Evolutionary conservation across 2,797 vertebrate species (phyloP).

Genomic region (Chloroceryle inda): DNA sequence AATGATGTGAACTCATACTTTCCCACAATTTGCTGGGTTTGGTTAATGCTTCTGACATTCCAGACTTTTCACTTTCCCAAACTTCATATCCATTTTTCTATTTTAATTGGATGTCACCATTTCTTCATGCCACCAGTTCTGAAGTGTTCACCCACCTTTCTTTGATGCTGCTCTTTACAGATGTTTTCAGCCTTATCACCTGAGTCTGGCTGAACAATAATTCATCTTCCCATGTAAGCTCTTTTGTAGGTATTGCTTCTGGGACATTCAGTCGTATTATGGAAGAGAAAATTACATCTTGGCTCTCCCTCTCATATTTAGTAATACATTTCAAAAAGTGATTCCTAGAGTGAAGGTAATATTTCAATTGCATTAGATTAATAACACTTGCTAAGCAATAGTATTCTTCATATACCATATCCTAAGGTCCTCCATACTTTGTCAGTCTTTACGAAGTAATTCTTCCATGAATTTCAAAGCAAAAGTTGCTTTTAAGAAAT

Average conservation of each 20-base stretch:
- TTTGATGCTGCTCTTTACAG: slow-evolving; percentile 11
- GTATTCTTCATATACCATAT: not conserved
- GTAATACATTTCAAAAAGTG: slow-evolving; percentile 5
- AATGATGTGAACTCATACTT: not conserved
- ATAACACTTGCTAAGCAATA: not conserved
- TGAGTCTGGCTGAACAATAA: slow-evolving; percentile 43
- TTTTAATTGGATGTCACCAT: slow-evolving; percentile 47
- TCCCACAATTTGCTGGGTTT: not conserved
- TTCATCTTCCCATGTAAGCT: slow-evolving; percentile 22
- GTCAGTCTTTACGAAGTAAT: not conserved
- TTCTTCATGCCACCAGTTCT: slow-evolving; percentile 48
- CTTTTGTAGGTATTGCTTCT: slow-evolving; percentile 34
- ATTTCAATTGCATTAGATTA: not conserved
- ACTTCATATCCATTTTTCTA: not conserved
- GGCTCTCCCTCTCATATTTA: not conserved
- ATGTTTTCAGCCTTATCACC: not conserved
- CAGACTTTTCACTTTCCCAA: not conserved
- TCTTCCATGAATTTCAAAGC: not conserved
- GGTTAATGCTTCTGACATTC: not conserved
- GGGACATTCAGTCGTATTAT: slow-evolving; percentile 4
- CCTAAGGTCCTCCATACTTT: not conserved
- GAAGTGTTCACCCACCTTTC: slow-evolving; percentile 51
- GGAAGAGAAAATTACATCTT: slow-evolving; percentile 16
- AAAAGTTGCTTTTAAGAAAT: not conserved
- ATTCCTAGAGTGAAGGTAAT: not conserved